Evolutionary conservation across 2,113 vertebrate species (phyloP), one percentile per base, ranked within the genome.

Genomic region (Chamaetylas fuelleborni): DNA sequence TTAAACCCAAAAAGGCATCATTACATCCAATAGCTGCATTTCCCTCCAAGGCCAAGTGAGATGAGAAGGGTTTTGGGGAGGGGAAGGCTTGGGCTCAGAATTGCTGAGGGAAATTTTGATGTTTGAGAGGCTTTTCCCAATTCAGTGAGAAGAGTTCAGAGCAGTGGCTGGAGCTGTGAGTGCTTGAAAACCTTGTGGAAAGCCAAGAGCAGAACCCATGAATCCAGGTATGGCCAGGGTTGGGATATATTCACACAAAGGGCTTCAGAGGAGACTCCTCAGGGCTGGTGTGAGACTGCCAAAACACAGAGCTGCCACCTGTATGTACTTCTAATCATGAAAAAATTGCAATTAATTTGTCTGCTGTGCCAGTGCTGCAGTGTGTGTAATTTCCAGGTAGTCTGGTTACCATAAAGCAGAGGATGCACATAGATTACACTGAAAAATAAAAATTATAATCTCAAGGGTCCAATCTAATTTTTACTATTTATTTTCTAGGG

Each of bases 391-490:
- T 84, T 60, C 33, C 36, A 80, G 51, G 33, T 7, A 54, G 11
- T 18, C 13, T 53, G 50, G 14, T n/a, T n/a, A 11, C 13, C 83
- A 4, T 6, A 38, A 71, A 42, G 8, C 16, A 54, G 29, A 77
- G 11, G 17, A 50, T 58, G 7, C 3, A 26, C 33, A 34, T 2
- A 36, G 20, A 28, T 81, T 16, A 34, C 20, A 14, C 43, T 36
- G 22, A 60, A 82, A 62, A 22, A 40, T 4, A 16, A 65, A 81
- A 77, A 31, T 7, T 36, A 33, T 11, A 8, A 48, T 38, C 29
- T 77, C 1, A 0, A 6, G 14, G 7, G 4, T 14, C 14, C 61
- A 28, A 69, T 12, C 14, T 51, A 2, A 10, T 19, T 53, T 78
- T 80, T 43, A 14, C 6, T 23, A 1, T 40, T 71, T 48, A 53